Evolutionary conservation across 2,113 vertebrate species (phyloP).

Genomic region (Aleadryas rufinucha): DNA sequence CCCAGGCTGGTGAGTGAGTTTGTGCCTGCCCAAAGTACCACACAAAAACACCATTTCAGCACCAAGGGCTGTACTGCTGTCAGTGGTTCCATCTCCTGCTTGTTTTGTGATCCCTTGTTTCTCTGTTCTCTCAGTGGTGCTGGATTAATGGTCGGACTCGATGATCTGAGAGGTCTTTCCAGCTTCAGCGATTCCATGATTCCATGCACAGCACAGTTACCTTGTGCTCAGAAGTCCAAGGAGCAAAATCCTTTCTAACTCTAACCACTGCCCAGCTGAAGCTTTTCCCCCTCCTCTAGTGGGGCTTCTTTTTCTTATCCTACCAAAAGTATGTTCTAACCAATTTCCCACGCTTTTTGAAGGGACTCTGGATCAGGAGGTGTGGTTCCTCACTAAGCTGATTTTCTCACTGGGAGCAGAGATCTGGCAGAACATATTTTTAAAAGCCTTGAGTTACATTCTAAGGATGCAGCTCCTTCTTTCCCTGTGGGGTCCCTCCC

Average conservation of each 20-base stretch:
- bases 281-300: not conserved
- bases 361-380: not conserved
- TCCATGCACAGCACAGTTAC: not conserved
- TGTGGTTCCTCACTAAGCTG: not conserved
- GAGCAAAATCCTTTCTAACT: not conserved
- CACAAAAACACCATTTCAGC: not conserved
- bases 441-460: not conserved
- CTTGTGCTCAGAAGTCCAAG: not conserved
- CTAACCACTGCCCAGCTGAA: not conserved
- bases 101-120: not conserved
- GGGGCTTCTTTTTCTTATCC: not conserved
- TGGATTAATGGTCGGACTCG: not conserved
- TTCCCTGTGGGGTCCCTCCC: not conserved
- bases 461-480: not conserved
- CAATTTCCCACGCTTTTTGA: not conserved
- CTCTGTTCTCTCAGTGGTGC: not conserved
- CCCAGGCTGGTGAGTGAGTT: not conserved
- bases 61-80: not conserved
- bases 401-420: not conserved
- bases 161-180: not conserved
- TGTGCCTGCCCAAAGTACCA: not conserved
- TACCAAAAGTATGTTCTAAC: not conserved
- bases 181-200: not conserved
- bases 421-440: not conserved
- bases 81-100: not conserved